Evolutionary conservation across 2,888 invertebrate genomes (phyloP), one percentile per base, ranked within the genome.

Genomic region (Drosophila tanythrix): DNA sequence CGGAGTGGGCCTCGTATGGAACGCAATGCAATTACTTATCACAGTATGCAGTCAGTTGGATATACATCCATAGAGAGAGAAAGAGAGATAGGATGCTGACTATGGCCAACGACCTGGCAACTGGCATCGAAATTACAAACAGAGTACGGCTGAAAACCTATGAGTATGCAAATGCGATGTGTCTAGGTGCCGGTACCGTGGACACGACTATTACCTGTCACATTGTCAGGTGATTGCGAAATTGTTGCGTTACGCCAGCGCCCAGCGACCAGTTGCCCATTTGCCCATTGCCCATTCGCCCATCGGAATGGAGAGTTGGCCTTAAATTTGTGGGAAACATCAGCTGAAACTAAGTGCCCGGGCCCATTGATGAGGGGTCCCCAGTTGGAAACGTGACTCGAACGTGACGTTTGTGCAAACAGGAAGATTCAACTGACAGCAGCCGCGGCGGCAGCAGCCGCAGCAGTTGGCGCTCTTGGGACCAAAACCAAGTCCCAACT

Each of bases 191-290:
- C 66, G 73, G 73, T 81, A 76, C 75, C 64, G 52, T 81, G 76
- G 81, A 89, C 87, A 88, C 90, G 85, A 89, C 88, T 87, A 88
- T 91, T 90, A 91, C 90, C 91, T 91, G 91, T 90, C 90, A 90
- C 82, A 87, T 82, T 91, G 90, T 85, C 91, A 91, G 90, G 87
- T 88, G 90, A 91, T 89, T 90, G 91, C 82, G 82, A 91, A 91
- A 90, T 89, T 91, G 90, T 89, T 88, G 78, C 82, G 81, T 84
- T 89, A 81, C 79, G 79, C 90, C 84, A 89, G 78, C 74, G 81
- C 72, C 79, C 75, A 81, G 33, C 52, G 74, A 21, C 67, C 69
- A 60, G 57, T 46, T 56, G 70, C 52, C 46, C 65, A 67, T 38
- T 21, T 13, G 52, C 27, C 66, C 60, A 38, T 52, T 2, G 65